Base-by-base conservation (phyloP, 2,113 vertebrate genomes). In the Eonycteris spelaea region DNA sequence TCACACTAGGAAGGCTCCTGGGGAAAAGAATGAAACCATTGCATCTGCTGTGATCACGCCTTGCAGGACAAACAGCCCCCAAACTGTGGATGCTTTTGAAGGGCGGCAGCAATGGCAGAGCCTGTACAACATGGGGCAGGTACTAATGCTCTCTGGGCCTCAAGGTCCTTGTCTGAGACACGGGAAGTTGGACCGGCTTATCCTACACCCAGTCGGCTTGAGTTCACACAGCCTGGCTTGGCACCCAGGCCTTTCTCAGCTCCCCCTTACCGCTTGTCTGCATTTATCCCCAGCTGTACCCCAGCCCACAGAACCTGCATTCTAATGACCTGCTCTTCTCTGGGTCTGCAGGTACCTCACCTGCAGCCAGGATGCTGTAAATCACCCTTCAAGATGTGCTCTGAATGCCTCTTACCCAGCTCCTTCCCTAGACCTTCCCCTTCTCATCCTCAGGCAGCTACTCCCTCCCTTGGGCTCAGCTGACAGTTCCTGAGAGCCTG, bases 381-480 rank as follows among this genome's bases (percentile, higher is more conserved):
- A 33, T 40, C 1, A 65, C 26, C 26, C 40, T 70, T 40, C 2
- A 3, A 43, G 53, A 28, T 13, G 51, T 7, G 4, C 21, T 22
- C 77, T 0, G 2, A 43, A 24, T 4, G 22, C 35, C 53, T 48
- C 43, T 70, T 53, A 40, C 70, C 28, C 21, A n/a, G 18, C 18
- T 65, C 11, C 26, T 59, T 83, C 51, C 40, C 33, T 35, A 18
- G 68, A 82, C 22, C 15, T 6, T 28, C 5, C 10, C 16, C 7
- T 70, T 26, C n/a, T 28, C n/a, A 16, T 7, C 4, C 26, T 78
- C 22, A 26, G 71, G 43, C 8, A 33, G 70, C 11, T 2, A 53
- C 2, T 1, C 48, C 8, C 59, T 80, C 16, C 5, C 12, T 35
- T 0, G 0, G 26, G 19, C 22, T 40, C 12, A 22, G 6, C 22